Evolutionary conservation across 2,797 vertebrate species (phyloP).

Genomic region (Hydrolagus colliei): DNA sequence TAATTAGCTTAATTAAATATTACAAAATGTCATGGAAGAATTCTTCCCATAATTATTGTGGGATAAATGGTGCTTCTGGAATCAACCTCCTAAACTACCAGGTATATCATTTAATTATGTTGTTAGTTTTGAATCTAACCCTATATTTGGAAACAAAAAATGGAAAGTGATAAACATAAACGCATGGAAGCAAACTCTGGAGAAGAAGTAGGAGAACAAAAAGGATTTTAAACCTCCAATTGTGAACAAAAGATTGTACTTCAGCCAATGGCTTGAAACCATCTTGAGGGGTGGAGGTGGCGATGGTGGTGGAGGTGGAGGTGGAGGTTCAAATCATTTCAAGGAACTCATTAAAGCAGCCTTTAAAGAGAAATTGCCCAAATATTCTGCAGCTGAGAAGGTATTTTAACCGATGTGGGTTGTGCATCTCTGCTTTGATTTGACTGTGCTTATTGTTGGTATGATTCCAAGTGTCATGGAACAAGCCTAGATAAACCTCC

Average conservation of each 20-base stretch:
- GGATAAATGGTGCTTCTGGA: too few relatives aligned
- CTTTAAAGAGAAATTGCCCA: too few relatives aligned
- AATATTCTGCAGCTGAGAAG: too few relatives aligned
- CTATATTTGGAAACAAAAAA: background rate
- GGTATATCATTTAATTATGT: background rate
- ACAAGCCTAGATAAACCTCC: too few relatives aligned
- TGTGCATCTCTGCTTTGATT: too few relatives aligned
- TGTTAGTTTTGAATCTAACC: background rate
- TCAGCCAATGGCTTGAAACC: background rate
- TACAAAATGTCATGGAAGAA: background rate
- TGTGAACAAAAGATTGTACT: background rate
- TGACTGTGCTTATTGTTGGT: too few relatives aligned
- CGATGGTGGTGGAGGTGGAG: too few relatives aligned
- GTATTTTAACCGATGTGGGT: too few relatives aligned
- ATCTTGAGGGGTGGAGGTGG: background rate
- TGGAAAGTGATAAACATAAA: slow-evolving; percentile 6
- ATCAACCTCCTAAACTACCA: background rate
- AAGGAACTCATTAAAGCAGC: too few relatives aligned
- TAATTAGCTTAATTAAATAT: slow-evolving; percentile 3
- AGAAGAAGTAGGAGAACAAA: background rate
- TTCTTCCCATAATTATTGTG: background rate
- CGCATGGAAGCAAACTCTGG: background rate
- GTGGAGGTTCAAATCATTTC: too few relatives aligned
- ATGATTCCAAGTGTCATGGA: too few relatives aligned
- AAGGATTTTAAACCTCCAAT: background rate